Evolutionary conservation across 1,140 invertebrate genomes (phyloP).

Genomic region (Pseudachorutes palmiensis): DNA sequence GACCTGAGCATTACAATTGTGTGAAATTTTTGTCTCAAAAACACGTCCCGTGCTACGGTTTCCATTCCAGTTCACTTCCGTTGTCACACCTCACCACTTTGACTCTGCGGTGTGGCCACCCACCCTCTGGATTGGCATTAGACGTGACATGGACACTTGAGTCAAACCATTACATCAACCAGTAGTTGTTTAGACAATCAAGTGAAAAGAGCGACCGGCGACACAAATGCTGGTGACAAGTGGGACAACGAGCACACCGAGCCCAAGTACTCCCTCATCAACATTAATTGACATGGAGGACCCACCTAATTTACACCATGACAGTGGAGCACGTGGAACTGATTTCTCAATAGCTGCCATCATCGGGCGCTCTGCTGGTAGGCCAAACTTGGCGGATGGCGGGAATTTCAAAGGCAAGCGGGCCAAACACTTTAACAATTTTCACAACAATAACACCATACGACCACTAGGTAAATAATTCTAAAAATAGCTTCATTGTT

Average conservation of each 20-base stretch:
- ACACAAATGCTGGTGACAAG: slow-evolving; percentile 36
- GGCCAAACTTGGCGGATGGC: neutral
- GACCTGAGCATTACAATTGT: neutral
- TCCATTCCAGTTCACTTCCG: slow-evolving; percentile 4
- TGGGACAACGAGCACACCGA: neutral
- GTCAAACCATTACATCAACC: too few species aligned
- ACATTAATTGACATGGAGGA: slow-evolving; percentile 32
- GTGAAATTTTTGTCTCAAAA: neutral
- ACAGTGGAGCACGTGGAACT: slow-evolving; percentile 35
- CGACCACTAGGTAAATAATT: slow-evolving; percentile 34
- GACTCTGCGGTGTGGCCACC: neutral
- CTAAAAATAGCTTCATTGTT: neutral
- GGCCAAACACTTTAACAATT: neutral
- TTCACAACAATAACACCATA: slow-evolving; percentile 26
- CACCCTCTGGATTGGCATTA: neutral
- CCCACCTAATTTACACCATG: slow-evolving; percentile 25
- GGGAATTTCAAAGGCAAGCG: neutral
- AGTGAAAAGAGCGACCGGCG: too few species aligned
- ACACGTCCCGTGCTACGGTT: neutral
- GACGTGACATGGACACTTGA: too few species aligned
- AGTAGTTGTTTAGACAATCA: too few species aligned
- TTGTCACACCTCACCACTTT: slow-evolving; percentile 2
- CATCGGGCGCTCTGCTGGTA: slow-evolving; percentile 31
- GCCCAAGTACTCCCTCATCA: neutral
- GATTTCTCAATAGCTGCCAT: slow-evolving; percentile 38